phyloP scores from a whole-genome alignment of 2,113 vertebrate genomes.

The Passerina amoena region DNA sequence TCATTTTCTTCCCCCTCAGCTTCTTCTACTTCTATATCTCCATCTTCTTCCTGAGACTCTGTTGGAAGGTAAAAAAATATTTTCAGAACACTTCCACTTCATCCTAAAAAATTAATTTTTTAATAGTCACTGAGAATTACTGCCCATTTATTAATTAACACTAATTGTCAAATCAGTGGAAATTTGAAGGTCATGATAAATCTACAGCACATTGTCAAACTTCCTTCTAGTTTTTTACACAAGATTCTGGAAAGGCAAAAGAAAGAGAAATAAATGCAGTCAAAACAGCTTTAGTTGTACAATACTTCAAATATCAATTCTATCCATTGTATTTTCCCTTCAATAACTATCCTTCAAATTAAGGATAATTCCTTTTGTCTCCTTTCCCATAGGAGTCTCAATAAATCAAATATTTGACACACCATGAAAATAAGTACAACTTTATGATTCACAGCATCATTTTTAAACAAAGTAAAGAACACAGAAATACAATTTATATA shows the following conservation, averaged over 20 bases:
- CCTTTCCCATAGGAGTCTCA: not conserved
- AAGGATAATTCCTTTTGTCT: not conserved
- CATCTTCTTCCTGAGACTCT: slow-evolving; percentile 96
- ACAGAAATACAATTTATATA: not conserved
- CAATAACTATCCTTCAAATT: not conserved
- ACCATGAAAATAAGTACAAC: not conserved
- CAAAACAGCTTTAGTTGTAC: not conserved
- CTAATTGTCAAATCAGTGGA: not conserved
- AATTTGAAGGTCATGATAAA: not conserved
- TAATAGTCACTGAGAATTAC: not conserved
- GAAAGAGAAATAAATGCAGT: not conserved
- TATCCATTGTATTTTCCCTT: not conserved
- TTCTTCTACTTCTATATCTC: slow-evolving; percentile 95
- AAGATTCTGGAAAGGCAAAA: not conserved
- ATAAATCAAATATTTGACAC: not conserved
- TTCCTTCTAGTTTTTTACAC: not conserved
- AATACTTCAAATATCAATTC: not conserved
- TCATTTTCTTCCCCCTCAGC: slow-evolving; percentile 94
- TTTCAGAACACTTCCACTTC: not conserved
- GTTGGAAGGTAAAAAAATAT: not conserved
- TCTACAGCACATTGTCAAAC: not conserved
- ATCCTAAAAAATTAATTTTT: not conserved
- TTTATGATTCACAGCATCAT: not conserved
- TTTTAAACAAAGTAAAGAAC: not conserved
- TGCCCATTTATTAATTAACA: not conserved